phyloP scores from a whole-genome alignment of 35 echinoderm and acorn worm genomes.

The Strongylocentrotus purpuratus region DNA sequence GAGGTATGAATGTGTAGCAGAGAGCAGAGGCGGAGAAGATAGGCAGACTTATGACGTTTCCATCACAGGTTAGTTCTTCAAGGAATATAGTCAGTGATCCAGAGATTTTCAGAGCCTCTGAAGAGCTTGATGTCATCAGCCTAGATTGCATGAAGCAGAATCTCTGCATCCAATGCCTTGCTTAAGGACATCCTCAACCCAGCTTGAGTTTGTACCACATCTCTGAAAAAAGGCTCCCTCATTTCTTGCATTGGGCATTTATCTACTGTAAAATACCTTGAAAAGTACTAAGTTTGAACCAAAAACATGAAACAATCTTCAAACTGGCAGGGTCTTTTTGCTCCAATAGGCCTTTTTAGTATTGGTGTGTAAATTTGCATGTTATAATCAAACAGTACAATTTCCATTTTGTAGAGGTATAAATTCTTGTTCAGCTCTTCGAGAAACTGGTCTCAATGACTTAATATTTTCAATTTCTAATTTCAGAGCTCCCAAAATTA shows the following conservation, averaged over 20 bases:
- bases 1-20: slow-evolving; percentile 18
- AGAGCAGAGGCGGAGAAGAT: background rate
- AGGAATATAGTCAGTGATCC: background rate
- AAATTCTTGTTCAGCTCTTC: too few species aligned
- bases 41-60: background rate
- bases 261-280: too few species aligned
- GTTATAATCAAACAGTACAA: too few species aligned
- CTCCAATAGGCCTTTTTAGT: too few species aligned
- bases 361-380: too few species aligned
- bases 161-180: background rate
- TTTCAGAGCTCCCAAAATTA: background rate
- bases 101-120: background rate
- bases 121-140: background rate
- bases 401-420: too few species aligned
- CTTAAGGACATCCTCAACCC: background rate
- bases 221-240: too few species aligned
- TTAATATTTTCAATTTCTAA: background rate
- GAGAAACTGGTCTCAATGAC: too few species aligned
- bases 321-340: too few species aligned
- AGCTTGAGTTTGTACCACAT: background rate
- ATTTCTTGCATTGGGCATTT: too few species aligned
- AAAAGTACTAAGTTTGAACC: too few species aligned
- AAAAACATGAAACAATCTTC: too few species aligned
- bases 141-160: background rate
- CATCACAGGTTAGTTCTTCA: background rate